Evolutionary conservation across 2,113 vertebrate genomes (phyloP).

Genomic region (Muscicapa adusta): DNA sequence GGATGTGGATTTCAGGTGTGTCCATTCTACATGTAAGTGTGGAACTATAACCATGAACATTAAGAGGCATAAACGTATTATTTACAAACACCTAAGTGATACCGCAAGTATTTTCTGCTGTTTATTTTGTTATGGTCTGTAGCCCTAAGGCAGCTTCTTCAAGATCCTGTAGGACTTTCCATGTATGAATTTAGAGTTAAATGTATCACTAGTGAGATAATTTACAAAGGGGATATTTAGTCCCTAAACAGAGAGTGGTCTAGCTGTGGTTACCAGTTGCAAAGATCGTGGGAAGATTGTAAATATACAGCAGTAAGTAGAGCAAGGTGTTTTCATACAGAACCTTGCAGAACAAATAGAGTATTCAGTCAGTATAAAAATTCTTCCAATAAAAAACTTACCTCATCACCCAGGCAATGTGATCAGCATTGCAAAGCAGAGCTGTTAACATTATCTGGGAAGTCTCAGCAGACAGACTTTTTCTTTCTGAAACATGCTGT

Average conservation of each 20-base stretch:
- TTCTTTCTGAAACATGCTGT: background rate
- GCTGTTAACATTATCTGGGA: background rate
- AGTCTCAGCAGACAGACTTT: background rate
- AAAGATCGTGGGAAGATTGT: constrained; percentile 71
- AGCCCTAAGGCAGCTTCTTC: constrained; percentile 49
- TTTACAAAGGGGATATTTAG: constrained; percentile 80
- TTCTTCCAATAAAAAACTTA: background rate
- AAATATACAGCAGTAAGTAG: constrained; percentile 14
- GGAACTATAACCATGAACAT: background rate
- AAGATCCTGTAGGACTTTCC: constrained; percentile 73
- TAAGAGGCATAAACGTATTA: background rate
- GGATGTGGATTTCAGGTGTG: background rate
- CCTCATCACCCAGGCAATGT: background rate
- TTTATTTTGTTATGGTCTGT: constrained; percentile 51
- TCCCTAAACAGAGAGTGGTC: constrained; percentile 69
- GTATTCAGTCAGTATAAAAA: background rate
- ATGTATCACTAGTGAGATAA: constrained; percentile 74
- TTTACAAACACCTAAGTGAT: background rate
- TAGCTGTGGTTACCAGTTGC: constrained; percentile 76
- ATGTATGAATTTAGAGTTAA: constrained; percentile 75
- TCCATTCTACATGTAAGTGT: background rate
- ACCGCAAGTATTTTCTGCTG: background rate
- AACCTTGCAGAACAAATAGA: background rate
- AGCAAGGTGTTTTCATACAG: background rate
- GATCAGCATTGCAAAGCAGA: background rate